Conservation (phyloP, 2,888 invertebrate genomes). For the Lottia gigantea region DNA sequence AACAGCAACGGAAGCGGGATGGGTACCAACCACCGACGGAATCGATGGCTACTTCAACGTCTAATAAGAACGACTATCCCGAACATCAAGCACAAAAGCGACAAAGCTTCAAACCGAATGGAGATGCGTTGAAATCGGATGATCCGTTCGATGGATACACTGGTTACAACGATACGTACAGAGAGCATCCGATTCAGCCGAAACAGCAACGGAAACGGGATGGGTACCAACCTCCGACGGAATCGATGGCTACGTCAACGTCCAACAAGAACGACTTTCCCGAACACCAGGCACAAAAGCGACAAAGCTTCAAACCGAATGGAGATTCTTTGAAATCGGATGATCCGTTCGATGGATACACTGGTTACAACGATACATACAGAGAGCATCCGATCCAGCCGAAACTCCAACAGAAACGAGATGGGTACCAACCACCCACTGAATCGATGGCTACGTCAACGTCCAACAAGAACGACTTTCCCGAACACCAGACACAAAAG, state of each 20-base stretch:
- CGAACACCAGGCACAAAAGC: background rate
- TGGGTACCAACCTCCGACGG: slow-evolving; percentile 25
- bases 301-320: slow-evolving; percentile 16
- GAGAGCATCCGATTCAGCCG: slow-evolving; percentile 48
- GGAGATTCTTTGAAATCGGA: slow-evolving; percentile 6
- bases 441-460: slow-evolving; percentile 15
- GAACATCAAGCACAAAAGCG: slow-evolving; percentile 27
- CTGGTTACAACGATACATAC: slow-evolving; percentile 14
- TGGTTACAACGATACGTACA: slow-evolving; percentile 56
- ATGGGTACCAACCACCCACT: background rate
- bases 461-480: slow-evolving; percentile 14
- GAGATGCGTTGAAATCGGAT: slow-evolving; percentile 41
- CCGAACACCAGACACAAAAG: slow-evolving; percentile 9
- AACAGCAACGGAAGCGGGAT: slow-evolving; percentile 36
- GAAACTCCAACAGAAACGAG: background rate
- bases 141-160: slow-evolving; percentile 56
- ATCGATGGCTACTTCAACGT: slow-evolving; percentile 51
- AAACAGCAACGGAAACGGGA: slow-evolving; percentile 38
- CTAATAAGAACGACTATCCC: slow-evolving; percentile 43
- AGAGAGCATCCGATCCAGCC: slow-evolving; percentile 13
- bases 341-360: slow-evolving; percentile 18
- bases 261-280: slow-evolving; percentile 13
- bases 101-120: slow-evolving; percentile 47
- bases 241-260: slow-evolving; percentile 14
- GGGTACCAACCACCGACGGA: slow-evolving; percentile 43